phyloP scores from a whole-genome alignment of 2,113 vertebrate genomes.

The Xiphophorus maculatus region DNA sequence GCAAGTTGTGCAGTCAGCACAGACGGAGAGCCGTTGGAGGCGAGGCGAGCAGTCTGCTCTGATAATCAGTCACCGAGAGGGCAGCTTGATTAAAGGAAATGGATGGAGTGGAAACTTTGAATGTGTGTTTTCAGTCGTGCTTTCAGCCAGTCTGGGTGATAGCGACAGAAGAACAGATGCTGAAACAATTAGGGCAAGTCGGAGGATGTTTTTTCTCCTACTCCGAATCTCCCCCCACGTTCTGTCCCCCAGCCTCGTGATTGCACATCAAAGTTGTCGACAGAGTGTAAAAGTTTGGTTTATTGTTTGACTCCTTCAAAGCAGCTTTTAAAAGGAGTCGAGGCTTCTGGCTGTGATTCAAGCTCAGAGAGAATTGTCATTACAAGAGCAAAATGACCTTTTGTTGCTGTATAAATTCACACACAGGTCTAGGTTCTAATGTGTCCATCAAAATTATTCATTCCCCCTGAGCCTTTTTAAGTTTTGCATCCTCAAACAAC shows the following conservation, averaged over 20 bases:
- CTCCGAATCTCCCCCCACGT: constrained; percentile 8
- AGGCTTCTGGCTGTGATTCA: constrained; percentile 26
- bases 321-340: constrained; percentile 53
- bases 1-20: constrained; percentile 46
- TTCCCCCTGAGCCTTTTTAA: not conserved
- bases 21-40: constrained; percentile 30
- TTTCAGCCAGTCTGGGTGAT: constrained; percentile 57
- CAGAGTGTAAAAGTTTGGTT: constrained; percentile 72
- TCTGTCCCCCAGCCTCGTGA: constrained; percentile 47
- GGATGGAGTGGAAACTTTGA: constrained; percentile 65
- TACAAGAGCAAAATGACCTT: not conserved
- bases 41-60: constrained; percentile 42
- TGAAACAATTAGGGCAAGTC: constrained; percentile 72
- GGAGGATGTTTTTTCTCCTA: constrained; percentile 75
- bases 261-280: constrained; percentile 76
- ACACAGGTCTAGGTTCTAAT: not conserved
- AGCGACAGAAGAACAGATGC: constrained; percentile 71
- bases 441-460: not conserved
- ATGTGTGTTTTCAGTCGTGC: constrained; percentile 62
- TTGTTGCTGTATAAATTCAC: not conserved
- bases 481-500: no score
- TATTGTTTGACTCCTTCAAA: constrained; percentile 67
- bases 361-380: constrained; percentile 14
- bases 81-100: constrained; percentile 76
- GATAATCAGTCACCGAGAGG: constrained; percentile 64